Evolutionary conservation across 1,140 invertebrate genomes (phyloP), one percentile per base, ranked within the genome.

Genomic region (Zaprionus ghesquierei): DNA sequence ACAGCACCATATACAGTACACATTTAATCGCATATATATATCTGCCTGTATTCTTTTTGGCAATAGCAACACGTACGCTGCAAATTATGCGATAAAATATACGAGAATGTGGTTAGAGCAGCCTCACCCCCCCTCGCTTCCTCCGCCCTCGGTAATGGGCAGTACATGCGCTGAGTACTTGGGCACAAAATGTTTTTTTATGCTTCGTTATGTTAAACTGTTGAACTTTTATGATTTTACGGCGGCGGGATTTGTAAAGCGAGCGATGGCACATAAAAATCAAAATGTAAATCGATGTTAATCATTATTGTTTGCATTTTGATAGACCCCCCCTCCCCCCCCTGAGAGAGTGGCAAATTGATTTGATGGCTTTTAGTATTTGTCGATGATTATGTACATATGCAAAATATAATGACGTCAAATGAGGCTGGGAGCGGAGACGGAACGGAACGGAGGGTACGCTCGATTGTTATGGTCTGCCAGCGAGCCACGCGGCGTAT

Each of bases 81-180:
- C 84, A 87, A 87, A 87, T 87, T 89, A 79, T 87, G 72, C 84
- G 72, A 87, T 87, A 89, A 87, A 89, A 84, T 69, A 75, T 70
- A 64, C 62, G 71, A 77, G 63, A 69, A 73, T 69, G 10, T 54
- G 53, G 15, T 8, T n/a, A 6, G n/a, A n/a, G n/a, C n/a, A n/a
- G 22, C 23, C 23, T 27, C 4, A 1, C 22, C 13, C 5, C 35
- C 18, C 15, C 53, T 44, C 41, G 23, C 8, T 9, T 20, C 33
- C 55, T 25, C 22, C 29, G 46, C 22, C 8, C 31, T 9, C 9
- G 5, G 10, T 54, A 75, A 71, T 73, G 75, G 58, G 79, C 54
- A 59, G 35, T 60, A 53, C 35, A 66, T 73, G 64, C 25, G 49
- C 13, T 25, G 31, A 50, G 53, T 55, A 61, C 35, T 61, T 25